These are phyloP conservation scores for Collichthys lucidus DNA, from an alignment of 2,113 vertebrate species.

Conservation along the genomic window DNA sequence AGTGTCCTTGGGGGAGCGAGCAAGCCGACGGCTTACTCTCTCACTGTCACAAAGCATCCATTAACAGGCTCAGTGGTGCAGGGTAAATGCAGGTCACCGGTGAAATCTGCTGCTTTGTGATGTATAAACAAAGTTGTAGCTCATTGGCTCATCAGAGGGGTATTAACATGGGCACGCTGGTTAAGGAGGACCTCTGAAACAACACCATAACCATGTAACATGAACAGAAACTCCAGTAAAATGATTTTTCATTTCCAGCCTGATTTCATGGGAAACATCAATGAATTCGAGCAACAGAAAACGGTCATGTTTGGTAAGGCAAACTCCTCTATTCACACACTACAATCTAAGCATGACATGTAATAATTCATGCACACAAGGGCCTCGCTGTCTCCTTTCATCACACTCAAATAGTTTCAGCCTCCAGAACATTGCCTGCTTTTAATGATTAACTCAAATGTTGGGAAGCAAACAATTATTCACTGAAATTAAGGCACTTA, in stretches of 20 bases:
- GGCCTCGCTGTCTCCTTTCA: neutral
- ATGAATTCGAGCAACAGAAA: neutral
- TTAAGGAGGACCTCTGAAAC: constrained; percentile 28
- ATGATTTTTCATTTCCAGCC: neutral
- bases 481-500: neutral
- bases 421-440: neutral
- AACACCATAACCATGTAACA: neutral
- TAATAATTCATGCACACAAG: constrained; percentile 54
- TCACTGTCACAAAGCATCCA: constrained; percentile 74
- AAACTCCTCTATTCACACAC: constrained; percentile 4
- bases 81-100: constrained; percentile 70
- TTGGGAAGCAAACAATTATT: neutral
- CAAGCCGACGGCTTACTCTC: constrained; percentile 38
- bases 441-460: neutral
- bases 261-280: neutral
- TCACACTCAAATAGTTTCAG: constrained; percentile 4
- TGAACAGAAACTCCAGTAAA: constrained; percentile 5
- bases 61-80: constrained; percentile 48
- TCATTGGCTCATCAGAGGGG: constrained; percentile 36
- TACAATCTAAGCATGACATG: constrained; percentile 16
- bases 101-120: constrained; percentile 69
- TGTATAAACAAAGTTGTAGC: constrained; percentile 58
- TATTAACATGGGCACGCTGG: constrained; percentile 1
- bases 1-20: constrained; percentile 25
- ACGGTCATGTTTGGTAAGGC: neutral